Conservation (phyloP, 2,888 invertebrate species). For the Autographa gamma region DNA sequence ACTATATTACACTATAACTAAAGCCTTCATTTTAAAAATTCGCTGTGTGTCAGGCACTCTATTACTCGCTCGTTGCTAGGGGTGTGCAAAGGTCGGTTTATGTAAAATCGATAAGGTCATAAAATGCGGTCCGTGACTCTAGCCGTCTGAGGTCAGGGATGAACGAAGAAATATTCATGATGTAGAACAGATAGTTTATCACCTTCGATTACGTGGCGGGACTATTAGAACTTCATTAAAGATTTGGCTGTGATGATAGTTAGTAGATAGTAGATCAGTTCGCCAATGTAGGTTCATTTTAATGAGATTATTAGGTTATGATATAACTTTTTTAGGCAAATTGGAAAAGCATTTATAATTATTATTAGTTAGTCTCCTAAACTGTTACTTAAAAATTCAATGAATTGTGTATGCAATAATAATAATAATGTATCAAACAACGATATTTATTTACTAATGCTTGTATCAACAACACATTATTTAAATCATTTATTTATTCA, state of each 20-base stretch:
- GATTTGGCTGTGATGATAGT: background rate
- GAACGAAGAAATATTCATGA: constrained; percentile 9
- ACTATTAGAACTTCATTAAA: background rate
- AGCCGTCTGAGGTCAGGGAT: constrained; percentile 21
- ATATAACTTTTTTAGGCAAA: no score
- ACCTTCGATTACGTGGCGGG: background rate
- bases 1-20: background rate
- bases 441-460: no score
- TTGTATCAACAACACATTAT: no score
- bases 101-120: constrained; percentile 46
- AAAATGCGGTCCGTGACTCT: constrained; percentile 24
- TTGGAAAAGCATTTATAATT: no score
- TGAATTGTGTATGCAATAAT: no score
- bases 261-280: no score
- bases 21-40: constrained; percentile 28
- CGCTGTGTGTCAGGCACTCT: constrained; percentile 14
- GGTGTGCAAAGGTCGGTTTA: constrained; percentile 42
- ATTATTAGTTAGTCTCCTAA: no score
- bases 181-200: background rate
- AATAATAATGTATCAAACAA: no score
- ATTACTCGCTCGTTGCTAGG: constrained; percentile 25
- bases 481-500: no score
- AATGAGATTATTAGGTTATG: no score
- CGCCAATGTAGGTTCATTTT: no score
- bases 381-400: no score